Base-by-base conservation (phyloP, 1,140 invertebrate genomes). In the Lepidurus couesii region DNA sequence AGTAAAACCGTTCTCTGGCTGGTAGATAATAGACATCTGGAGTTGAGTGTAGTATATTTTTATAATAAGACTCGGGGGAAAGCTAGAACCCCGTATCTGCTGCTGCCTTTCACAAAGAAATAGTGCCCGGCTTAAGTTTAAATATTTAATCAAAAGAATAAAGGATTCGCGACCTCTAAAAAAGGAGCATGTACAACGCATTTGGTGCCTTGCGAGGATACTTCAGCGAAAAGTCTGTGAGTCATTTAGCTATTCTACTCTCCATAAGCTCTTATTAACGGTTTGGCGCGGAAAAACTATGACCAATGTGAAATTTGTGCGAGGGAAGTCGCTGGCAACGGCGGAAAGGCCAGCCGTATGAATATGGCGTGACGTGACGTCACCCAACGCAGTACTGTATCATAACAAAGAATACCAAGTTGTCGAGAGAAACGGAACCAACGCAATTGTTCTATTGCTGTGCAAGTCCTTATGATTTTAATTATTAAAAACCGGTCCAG, bases 311-410 rank as follows among this genome's bases (percentile, higher is more conserved):
- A 13, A 13, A 7, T 21, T 65, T 65, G 21, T 21, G 16, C n/a
- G 9, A 21, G 16, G 13, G 1, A 65, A 65, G 2, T 65, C 45
- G 21, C 9, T 65, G 53, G 53, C 53, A 65, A 65, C 53, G 53
- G 13, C 53, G 53, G 53, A 65, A 65, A 13, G 21, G 21, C 21
- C 13, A n/a, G 26, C 34, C 34, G 34, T 34, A 4, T 65, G 21
- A 65, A n/a, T n/a, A 65, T 65, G 53, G 53, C 53, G 53, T 65
- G 53, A 65, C 16, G 53, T 65, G 53, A 65, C 53, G 53, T 65
- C 53, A 65, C 21, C 34, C 34, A 34, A 26, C 26, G 26, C 47
- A 65, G 47, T 13, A 65, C 26, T 26, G 11, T 65, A 65, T 21
- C 53, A 65, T 65, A 65, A 65, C 53, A 65, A 16, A 65, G 53